These are phyloP conservation scores for Drosophila anomalipes DNA, from an alignment of 2,888 invertebrate genomes.

Conservation along the genomic window DNA sequence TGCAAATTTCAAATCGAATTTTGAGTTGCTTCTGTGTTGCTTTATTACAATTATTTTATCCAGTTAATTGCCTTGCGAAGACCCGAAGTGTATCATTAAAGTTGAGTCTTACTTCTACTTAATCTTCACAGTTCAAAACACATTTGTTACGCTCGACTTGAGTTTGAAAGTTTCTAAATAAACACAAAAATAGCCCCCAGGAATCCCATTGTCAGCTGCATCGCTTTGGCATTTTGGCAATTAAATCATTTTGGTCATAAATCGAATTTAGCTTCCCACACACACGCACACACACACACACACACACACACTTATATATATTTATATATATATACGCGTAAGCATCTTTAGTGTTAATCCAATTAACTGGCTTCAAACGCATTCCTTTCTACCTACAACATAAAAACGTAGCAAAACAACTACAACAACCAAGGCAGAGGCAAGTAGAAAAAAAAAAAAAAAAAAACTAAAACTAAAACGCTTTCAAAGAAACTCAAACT, in stretches of 20 bases:
- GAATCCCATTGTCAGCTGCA: constrained; percentile 27
- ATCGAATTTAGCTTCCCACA: constrained; percentile 61
- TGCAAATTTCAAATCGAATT: background rate
- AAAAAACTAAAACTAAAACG: constrained; percentile 44
- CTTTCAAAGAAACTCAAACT: constrained; percentile 77
- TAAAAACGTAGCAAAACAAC: constrained; percentile 16
- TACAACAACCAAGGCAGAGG: constrained; percentile 10
- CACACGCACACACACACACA: constrained; percentile 27
- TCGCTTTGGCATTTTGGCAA: constrained; percentile 64
- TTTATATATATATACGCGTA: background rate
- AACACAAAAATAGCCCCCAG: constrained; percentile 11
- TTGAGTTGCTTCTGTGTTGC: too few species aligned
- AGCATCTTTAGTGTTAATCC: constrained; percentile 65
- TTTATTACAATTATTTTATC: background rate
- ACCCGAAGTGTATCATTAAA: background rate
- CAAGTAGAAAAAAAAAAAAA: background rate
- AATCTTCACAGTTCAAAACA: background rate
- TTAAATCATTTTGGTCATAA: constrained; percentile 76
- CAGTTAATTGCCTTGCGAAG: background rate
- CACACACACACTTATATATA: background rate
- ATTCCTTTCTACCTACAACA: constrained; percentile 63
- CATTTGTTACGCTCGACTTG: constrained; percentile 10
- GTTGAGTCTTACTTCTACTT: constrained; percentile 1
- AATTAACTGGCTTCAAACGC: constrained; percentile 76
- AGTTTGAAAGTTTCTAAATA: constrained; percentile 5